Evolutionary conservation across 2,888 invertebrate genomes (phyloP), one percentile per base, ranked within the genome.

Genomic region (Tipula unca): DNA sequence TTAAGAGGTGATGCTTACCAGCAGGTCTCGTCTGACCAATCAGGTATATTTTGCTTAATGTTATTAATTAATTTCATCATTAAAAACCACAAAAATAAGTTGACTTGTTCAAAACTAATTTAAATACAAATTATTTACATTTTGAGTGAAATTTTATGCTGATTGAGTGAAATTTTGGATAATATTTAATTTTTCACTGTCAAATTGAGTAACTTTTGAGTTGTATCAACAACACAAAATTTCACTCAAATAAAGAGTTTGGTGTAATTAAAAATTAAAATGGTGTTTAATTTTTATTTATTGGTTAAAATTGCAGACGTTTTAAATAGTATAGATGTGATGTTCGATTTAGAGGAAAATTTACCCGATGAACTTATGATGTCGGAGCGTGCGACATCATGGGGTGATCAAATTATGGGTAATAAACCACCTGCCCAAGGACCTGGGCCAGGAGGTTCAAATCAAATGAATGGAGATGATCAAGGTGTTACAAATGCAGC

Each of bases 331-430:
- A 94, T 94, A 90, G 95, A 95, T 90, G 69, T 69, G 69, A 96
- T 96, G 94, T 95, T 96, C 91, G 96, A 96, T 92, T 93, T 97
- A 91, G 97, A 97, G 91, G 96, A 97, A 91, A 96, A 97, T 91
- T 94, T 98, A 88, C 97, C 97, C 84, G 97, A 97, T 92, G 97
- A 97, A 91, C 92, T 98, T 88, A 95, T 97, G 91, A 95, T 97
- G 91, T 93, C 94, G 86, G 94, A 94, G 86, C 93, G 94, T 86
- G 93, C 94, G 88, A 94, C 94, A 88, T 89, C 89, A 87, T 96
- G 96, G 96, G 94, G 94, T 42, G 95, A 95, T 89, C 93, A 93
- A 88, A 90, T 87, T 14, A 93, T 92, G 87, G 92, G 93, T 86
- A 93, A 94, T 87, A 96, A 95, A 90, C 95, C 96, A 87, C 95